Conservation (phyloP, 2,797 vertebrate species). For the Enteromius unitaeniatus region DNA sequence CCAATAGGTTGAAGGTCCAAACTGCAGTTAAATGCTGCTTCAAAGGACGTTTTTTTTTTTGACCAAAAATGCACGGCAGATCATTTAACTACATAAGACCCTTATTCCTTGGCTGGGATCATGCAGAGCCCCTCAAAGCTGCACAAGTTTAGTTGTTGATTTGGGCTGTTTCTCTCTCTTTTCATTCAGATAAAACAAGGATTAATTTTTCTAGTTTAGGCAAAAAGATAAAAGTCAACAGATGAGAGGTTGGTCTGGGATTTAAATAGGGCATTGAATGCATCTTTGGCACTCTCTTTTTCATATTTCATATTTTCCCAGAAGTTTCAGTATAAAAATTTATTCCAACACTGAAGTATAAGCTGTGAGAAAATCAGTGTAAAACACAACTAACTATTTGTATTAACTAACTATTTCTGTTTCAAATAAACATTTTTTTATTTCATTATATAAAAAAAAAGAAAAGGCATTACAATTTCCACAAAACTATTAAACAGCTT, state of each 20-base stretch:
- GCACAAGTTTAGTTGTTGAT: background rate
- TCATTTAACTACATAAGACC: no score
- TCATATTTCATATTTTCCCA: background rate
- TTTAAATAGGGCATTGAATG: slow-evolving; percentile 1
- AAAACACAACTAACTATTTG: background rate
- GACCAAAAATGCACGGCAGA: no score
- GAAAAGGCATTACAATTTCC: no score
- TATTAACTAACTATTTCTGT: background rate
- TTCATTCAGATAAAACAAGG: background rate
- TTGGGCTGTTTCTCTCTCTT: background rate
- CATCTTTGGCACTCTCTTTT: background rate
- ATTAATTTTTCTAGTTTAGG: background rate
- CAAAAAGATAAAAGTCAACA: slow-evolving; percentile 3
- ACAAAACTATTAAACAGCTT: background rate
- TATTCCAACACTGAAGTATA: background rate
- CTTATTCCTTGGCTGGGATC: no score
- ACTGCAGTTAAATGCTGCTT: no score
- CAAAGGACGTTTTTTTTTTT: no score
- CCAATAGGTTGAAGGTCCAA: no score
- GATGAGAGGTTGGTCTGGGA: background rate
- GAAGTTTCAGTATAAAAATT: background rate
- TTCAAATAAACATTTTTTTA: background rate
- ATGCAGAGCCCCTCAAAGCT: no score
- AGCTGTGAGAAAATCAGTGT: background rate
- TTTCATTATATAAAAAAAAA: background rate